Conservation (phyloP, 1,140 invertebrate species). For the Scaptomyza graminum region DNA sequence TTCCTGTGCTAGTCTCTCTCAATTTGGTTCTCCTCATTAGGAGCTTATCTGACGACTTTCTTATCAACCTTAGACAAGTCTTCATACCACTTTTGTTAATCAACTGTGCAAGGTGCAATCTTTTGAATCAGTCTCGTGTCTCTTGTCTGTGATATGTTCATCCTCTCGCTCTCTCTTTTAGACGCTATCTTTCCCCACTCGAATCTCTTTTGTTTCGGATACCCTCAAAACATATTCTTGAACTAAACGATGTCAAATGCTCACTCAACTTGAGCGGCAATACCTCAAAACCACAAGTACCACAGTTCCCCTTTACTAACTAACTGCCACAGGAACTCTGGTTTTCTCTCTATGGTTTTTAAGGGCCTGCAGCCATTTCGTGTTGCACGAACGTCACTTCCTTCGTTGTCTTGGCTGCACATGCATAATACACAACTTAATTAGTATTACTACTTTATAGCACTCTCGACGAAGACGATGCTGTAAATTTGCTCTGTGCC, state of each 20-base stretch:
- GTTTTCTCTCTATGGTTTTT: neutral
- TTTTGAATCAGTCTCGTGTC: too few species aligned
- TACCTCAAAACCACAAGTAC: slow-evolving; percentile 20
- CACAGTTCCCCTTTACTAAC: neutral
- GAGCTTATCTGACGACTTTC: too few species aligned
- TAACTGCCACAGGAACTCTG: neutral
- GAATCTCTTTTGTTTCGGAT: neutral
- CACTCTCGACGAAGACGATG: slow-evolving; percentile 51
- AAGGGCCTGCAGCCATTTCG: slow-evolving; percentile 12
- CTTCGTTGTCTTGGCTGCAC: slow-evolving; percentile 43
- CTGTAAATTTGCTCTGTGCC: neutral
- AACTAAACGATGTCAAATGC: slow-evolving; percentile 73
- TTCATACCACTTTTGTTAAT: too few species aligned
- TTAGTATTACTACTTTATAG: slow-evolving; percentile 81
- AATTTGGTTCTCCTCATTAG: too few species aligned
- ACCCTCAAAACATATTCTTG: slow-evolving; percentile 24
- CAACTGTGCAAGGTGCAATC: too few species aligned
- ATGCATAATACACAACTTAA: slow-evolving; percentile 81
- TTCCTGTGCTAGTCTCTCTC: too few species aligned
- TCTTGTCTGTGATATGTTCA: too few species aligned
- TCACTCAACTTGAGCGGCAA: slow-evolving; percentile 52
- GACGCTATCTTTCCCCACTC: too few species aligned
- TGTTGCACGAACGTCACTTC: slow-evolving; percentile 2
- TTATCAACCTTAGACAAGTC: too few species aligned
- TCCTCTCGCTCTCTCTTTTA: too few species aligned